A percentile compares a stretch with the other conserved stretches of the same genome.
These are phyloP conservation scores for Misgurnus mizolepis DNA, from an alignment of 2,113 vertebrate species.

Conservation along the genomic window DNA sequence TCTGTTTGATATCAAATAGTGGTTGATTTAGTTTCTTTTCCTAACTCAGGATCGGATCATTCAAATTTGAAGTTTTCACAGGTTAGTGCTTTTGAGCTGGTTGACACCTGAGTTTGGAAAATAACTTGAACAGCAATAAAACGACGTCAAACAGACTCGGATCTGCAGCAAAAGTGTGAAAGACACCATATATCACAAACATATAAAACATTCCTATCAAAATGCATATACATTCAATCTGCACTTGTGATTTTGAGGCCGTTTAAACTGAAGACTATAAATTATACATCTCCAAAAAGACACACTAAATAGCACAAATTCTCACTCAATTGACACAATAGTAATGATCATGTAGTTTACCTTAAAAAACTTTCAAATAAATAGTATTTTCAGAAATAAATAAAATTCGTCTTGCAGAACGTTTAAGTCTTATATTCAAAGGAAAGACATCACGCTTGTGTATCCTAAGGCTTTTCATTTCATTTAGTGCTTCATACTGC, in stretches of 20 bases:
- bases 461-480: conserved; percentile 49
- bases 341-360: background rate
- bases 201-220: too few relatives aligned
- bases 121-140: background rate
- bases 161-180: background rate
- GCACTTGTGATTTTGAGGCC: background rate
- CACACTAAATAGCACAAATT: too few relatives aligned
- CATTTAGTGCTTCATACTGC: background rate
- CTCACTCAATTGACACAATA: background rate
- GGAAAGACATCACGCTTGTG: conserved; percentile 28
- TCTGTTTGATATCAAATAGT: too few relatives aligned
- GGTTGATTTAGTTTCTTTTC: too few relatives aligned
- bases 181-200: too few relatives aligned
- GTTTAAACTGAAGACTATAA: conserved; percentile 13
- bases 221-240: background rate
- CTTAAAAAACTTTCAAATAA: too few relatives aligned
- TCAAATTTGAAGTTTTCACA: background rate
- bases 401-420: background rate
- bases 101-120: background rate
- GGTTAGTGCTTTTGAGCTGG: background rate
- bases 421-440: conserved; percentile 20
- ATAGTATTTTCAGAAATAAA: background rate
- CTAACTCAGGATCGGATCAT: too few relatives aligned
- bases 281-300: background rate
- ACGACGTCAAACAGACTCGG: background rate